Conservation (phyloP, 2,888 invertebrate species). For the Ectemnius lituratus region DNA sequence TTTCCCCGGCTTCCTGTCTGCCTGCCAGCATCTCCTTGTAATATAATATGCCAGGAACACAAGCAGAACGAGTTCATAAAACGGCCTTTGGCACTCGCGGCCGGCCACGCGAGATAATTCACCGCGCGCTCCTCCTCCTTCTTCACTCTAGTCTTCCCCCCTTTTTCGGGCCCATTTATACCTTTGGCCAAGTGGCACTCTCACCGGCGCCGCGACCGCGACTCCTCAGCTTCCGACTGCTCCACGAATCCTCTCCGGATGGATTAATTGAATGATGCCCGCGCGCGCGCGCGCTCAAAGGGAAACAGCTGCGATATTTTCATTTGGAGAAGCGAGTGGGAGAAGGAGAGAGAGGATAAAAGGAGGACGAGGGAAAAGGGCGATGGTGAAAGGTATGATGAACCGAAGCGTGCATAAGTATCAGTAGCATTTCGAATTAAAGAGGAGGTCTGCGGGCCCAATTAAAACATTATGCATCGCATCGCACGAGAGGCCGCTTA, state of each 20-base stretch:
- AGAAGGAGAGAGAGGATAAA: not conserved
- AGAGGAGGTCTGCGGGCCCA: constrained; percentile 44
- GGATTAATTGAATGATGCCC: no score
- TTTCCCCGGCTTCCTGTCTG: not conserved
- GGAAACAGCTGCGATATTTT: no score
- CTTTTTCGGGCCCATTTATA: no score
- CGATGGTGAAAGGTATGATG: not conserved
- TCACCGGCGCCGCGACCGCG: no score
- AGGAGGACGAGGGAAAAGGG: not conserved
- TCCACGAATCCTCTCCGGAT: no score
- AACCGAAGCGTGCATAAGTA: constrained; percentile 44
- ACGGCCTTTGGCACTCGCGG: constrained; percentile 26
- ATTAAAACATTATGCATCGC: constrained; percentile 59
- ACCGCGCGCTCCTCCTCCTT: not conserved
- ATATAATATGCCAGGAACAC: constrained; percentile 34
- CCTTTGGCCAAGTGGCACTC: no score
- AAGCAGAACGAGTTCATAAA: constrained; percentile 39
- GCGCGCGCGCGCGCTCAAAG: no score
- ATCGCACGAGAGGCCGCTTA: constrained; percentile 40
- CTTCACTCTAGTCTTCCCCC: not conserved
- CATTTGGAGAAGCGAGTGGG: not conserved
- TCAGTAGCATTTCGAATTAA: constrained; percentile 56
- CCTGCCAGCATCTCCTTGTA: constrained; percentile 20
- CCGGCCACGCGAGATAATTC: constrained; percentile 26
- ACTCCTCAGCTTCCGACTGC: no score